A percentile compares a stretch with the other conserved stretches of the same genome.
These are phyloP conservation scores for Euura lappo DNA, from an alignment of 1,140 invertebrate genomes.

Conservation along the genomic window DNA sequence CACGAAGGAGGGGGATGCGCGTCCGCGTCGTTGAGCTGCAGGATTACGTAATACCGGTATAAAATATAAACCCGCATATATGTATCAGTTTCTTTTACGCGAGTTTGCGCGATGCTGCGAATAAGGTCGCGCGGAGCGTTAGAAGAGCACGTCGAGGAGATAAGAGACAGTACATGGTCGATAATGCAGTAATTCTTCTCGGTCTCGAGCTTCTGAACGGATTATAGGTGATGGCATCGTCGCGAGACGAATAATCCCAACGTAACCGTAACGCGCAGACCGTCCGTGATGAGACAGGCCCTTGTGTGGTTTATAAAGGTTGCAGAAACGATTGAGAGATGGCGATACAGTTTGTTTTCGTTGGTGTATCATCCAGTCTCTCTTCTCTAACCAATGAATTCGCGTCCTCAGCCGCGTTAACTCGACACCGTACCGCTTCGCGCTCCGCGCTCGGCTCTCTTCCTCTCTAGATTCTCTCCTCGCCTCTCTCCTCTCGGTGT, in stretches of 20 bases:
- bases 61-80: neutral
- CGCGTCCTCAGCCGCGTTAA: conserved; percentile 18
- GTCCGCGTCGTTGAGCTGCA: neutral
- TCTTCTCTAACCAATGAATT: conserved; percentile 24
- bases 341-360: conserved; percentile 36
- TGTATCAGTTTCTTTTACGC: neutral
- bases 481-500: neutral
- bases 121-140: neutral
- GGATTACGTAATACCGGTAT: neutral
- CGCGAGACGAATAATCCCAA: neutral
- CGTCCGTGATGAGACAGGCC: neutral
- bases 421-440: too few species aligned
- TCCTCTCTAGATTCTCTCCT: conserved; percentile 9
- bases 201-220: neutral
- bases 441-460: neutral
- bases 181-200: conserved; percentile 1
- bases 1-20: neutral
- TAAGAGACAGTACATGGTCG: neutral
- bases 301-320: neutral
- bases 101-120: too few species aligned
- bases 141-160: neutral
- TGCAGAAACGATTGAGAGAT: conserved; percentile 26
- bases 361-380: conserved; percentile 8
- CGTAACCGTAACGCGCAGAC: conserved; percentile 16
- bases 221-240: neutral